These are phyloP conservation scores for Electrophaes corylata DNA, from an alignment of 2,888 invertebrate species.

Conservation along the genomic window DNA sequence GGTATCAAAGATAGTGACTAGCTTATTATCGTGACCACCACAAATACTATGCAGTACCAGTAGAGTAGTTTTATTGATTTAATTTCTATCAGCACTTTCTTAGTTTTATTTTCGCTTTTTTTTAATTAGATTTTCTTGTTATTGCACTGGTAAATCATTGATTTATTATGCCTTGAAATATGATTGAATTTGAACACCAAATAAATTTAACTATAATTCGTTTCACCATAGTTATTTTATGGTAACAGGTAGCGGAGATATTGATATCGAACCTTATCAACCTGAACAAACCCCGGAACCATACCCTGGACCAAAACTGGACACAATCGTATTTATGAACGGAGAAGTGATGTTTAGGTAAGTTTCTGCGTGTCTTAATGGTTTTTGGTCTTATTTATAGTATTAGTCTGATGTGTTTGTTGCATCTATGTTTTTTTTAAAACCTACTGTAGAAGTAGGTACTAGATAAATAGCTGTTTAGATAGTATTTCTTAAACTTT, in stretches of 20 bases:
- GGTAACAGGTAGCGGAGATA: constrained; percentile 55
- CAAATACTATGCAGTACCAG: background rate
- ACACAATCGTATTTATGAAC: background rate
- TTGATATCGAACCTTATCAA: constrained; percentile 31
- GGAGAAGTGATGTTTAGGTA: no score
- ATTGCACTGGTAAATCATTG: background rate
- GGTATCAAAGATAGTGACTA: no score
- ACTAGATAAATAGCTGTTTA: no score
- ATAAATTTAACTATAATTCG: background rate
- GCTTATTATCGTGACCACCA: background rate
- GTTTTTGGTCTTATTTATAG: no score
- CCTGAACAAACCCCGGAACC: constrained; percentile 7
- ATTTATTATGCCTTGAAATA: background rate
- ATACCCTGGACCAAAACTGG: constrained; percentile 27
- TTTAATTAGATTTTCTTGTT: background rate
- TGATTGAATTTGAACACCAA: background rate
- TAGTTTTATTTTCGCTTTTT: constrained; percentile 4
- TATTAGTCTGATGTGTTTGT: no score
- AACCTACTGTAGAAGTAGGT: no score
- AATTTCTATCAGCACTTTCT: background rate
- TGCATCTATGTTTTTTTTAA: no score
- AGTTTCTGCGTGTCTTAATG: no score
- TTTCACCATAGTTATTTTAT: background rate
- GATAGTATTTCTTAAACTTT: no score
- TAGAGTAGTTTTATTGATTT: background rate